Percentiles rank a stretch among this genome's conserved stretches.
Evolutionary conservation across 2,113 vertebrate species (phyloP).

Genomic region (Triplophysa tibetana): DNA sequence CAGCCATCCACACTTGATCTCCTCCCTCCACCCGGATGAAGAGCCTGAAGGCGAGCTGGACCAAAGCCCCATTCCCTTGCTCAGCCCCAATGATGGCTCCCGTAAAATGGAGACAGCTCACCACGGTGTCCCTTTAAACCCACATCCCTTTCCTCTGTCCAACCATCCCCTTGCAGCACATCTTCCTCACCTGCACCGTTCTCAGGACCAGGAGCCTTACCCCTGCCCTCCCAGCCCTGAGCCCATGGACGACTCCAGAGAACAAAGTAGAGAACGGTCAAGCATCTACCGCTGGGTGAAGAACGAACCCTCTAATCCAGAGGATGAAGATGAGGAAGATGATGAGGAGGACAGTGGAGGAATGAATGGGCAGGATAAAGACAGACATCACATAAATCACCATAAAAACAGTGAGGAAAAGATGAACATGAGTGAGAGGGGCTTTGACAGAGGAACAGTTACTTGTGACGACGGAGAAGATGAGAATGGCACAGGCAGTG

Average conservation of each 20-base stretch:
- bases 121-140: constrained; percentile 58
- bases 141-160: constrained; percentile 71
- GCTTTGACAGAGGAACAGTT: constrained; percentile 59
- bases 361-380: constrained; percentile 68
- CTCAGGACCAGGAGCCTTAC: constrained; percentile 70
- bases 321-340: constrained; percentile 83
- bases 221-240: constrained; percentile 74
- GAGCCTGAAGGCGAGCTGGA: constrained; percentile 72
- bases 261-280: constrained; percentile 65
- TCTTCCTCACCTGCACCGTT: constrained; percentile 69
- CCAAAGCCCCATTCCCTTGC: constrained; percentile 76
- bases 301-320: constrained; percentile 83
- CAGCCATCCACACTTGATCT: constrained; percentile 71
- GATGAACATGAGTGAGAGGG: constrained; percentile 67
- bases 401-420: constrained; percentile 70
- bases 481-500: constrained; percentile 87
- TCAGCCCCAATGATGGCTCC: constrained; percentile 69
- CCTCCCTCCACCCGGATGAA: constrained; percentile 73
- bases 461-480: constrained; percentile 82
- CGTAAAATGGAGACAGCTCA: constrained; percentile 75
- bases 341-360: constrained; percentile 86
- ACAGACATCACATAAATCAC: constrained; percentile 63
- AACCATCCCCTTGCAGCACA: constrained; percentile 73
- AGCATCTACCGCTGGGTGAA: constrained; percentile 94
- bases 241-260: constrained; percentile 77